Percentiles rank a stretch among this genome's conserved stretches.
These are phyloP conservation scores for Ormyrus thymus DNA, from an alignment of 2,888 invertebrate species.

Conservation along the genomic window DNA sequence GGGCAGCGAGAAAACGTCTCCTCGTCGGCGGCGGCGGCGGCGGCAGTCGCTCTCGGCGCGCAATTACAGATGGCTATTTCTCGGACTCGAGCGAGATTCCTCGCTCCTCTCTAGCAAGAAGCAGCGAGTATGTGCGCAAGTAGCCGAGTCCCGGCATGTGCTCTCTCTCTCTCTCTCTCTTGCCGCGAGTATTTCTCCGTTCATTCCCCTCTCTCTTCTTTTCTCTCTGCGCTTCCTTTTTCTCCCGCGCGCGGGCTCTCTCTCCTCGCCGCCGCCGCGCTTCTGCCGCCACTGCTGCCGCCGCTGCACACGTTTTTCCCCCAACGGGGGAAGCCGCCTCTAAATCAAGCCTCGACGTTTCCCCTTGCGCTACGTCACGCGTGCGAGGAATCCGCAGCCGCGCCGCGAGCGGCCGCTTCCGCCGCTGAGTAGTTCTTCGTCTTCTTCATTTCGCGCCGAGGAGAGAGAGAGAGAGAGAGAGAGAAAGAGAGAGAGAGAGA, in stretches of 20 bases:
- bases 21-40: no score
- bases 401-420: background rate
- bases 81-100: slow-evolving; percentile 48
- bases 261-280: slow-evolving; percentile 18
- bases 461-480: background rate
- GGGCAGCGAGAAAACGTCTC: background rate
- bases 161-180: slow-evolving; percentile 47
- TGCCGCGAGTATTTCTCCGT: slow-evolving; percentile 33
- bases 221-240: slow-evolving; percentile 19
- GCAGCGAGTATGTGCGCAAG: slow-evolving; percentile 22
- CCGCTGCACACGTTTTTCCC: slow-evolving; percentile 12
- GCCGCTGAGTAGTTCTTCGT: slow-evolving; percentile 12
- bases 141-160: slow-evolving; percentile 52
- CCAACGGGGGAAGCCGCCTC: slow-evolving; percentile 46
- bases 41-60: background rate
- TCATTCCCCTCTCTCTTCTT: slow-evolving; percentile 39
- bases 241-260: slow-evolving; percentile 41
- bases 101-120: slow-evolving; percentile 16
- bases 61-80: slow-evolving; percentile 52
- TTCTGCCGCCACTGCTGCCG: background rate
- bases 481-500: slow-evolving; percentile 6
- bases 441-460: slow-evolving; percentile 21
- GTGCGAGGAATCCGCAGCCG: slow-evolving; percentile 7
- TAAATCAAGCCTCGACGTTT: slow-evolving; percentile 51
- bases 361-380: slow-evolving; percentile 27